Conservation (phyloP, 2,888 invertebrate genomes). For the Psylliodes chrysocephalus region DNA sequence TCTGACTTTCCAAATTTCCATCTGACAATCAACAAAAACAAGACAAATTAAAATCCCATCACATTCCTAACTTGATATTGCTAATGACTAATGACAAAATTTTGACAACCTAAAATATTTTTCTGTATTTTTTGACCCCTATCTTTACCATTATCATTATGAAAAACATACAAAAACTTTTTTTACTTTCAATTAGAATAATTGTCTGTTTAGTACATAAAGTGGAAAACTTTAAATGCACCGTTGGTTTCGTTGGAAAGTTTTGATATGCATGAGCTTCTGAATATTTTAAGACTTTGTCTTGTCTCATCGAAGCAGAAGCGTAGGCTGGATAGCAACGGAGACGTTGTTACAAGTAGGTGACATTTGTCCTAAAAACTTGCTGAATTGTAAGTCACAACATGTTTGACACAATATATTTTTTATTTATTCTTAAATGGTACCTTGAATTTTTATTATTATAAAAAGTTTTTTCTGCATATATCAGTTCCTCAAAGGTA, state of each 20-base stretch:
- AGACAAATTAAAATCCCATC: no score
- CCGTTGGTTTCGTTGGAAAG: constrained; percentile 21
- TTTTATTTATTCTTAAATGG: no score
- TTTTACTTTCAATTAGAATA: constrained; percentile 15
- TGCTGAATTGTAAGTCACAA: neutral
- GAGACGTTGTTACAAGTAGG: neutral
- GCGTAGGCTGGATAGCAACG: neutral
- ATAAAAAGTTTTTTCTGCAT: no score
- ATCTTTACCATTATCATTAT: constrained; percentile 2
- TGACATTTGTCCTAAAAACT: neutral
- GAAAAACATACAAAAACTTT: neutral
- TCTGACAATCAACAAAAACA: no score
- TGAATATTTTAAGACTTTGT: constrained; percentile 55
- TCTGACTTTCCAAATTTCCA: no score
- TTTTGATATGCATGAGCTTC: constrained; percentile 53
- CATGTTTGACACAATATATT: no score
- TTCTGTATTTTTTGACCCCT: no score
- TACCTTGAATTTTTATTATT: no score
- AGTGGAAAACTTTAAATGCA: constrained; percentile 26
- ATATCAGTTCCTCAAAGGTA: no score
- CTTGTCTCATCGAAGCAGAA: constrained; percentile 38
- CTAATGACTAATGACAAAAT: no score
- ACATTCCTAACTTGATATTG: no score
- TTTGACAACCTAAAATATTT: no score
- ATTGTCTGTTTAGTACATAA: constrained; percentile 11